Base-by-base conservation (phyloP, 2,888 invertebrate species). In the Pocota personata region DNA sequence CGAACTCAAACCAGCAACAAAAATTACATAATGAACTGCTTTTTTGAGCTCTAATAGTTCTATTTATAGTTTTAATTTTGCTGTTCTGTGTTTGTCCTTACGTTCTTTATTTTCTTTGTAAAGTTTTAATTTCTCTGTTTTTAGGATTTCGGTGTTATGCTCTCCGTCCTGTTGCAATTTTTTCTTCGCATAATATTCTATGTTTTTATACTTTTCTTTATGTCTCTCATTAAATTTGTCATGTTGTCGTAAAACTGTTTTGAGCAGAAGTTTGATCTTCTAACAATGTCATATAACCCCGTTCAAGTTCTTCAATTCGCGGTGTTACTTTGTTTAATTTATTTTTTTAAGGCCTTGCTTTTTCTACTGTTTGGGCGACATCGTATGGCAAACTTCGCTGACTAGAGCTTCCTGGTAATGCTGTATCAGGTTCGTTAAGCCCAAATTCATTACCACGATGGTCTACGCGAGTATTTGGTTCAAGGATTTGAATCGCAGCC, bases 391-490 rank as follows among this genome's bases (percentile, higher is more conserved):
- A 48, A 48, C 48, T 48, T 48, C 3, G 12, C 16, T 48, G 46
- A 48, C 46, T 48, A 4, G 21, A 48, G 21, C 5, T 21, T 3
- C 10, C 46, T 48, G 46, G 46, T 46, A 46, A 21, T 2, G 19
- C 10, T 46, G 8, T 46, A 46, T 19, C 67, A 48, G 12, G 40
- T 40, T 48, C 14, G 27, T 77, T 50, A 16, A 77, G 10, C 10
- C 67, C 58, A 35, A 77, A 77, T 50, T 69, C 52, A 21, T 14
- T 30, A 8, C 52, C 62, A 37, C 62, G 69, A 19, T 69, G 52
- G 27, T 78, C 62, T 5, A 69, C 32, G 19, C 69, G 30, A 52
- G 62, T 24, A 27, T 78, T 43, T 52, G 64, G 30, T 2, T 75
- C 16, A 12, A 80, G 10, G 35, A 80, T 76, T 52, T 50, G 30